These are phyloP conservation scores for Drosophila paulistorum DNA, from an alignment of 1,140 invertebrate genomes.

Conservation along the genomic window DNA sequence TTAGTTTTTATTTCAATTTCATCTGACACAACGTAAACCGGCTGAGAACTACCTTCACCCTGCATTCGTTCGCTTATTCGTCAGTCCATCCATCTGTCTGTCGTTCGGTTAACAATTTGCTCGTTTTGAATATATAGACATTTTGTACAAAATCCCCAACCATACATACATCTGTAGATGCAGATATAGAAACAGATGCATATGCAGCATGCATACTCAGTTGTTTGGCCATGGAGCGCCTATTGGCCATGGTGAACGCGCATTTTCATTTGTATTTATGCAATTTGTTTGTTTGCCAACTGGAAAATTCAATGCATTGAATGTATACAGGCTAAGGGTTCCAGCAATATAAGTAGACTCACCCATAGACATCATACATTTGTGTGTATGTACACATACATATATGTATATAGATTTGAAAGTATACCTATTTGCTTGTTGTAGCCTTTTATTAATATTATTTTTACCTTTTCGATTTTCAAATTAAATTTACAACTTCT, in stretches of 20 bases:
- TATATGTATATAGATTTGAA: neutral
- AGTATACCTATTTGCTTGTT: constrained; percentile 41
- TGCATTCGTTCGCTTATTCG: constrained; percentile 27
- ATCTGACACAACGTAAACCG: constrained; percentile 33
- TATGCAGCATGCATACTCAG: constrained; percentile 32
- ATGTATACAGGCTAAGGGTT: constrained; percentile 29
- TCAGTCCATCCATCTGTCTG: constrained; percentile 24
- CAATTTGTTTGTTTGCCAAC: constrained; percentile 79
- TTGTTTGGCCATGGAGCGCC: constrained; percentile 40
- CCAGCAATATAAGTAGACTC: constrained; percentile 28
- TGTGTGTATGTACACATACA: neutral
- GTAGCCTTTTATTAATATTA: neutral
- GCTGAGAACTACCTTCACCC: neutral
- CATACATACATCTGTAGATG: constrained; percentile 49
- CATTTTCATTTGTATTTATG: constrained; percentile 80
- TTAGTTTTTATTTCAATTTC: constrained; percentile 78
- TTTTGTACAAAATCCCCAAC: constrained; percentile 69
- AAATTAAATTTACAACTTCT: constrained; percentile 33
- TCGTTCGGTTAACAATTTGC: constrained; percentile 71
- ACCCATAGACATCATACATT: too few relatives aligned
- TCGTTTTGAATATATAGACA: constrained; percentile 79
- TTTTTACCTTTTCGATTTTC: constrained; percentile 30
- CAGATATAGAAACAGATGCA: constrained; percentile 36
- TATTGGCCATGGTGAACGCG: constrained; percentile 50
- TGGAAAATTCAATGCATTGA: constrained; percentile 78